Evolutionary conservation across 2,888 invertebrate genomes (phyloP).

Genomic region (Drosophila crucigera): DNA sequence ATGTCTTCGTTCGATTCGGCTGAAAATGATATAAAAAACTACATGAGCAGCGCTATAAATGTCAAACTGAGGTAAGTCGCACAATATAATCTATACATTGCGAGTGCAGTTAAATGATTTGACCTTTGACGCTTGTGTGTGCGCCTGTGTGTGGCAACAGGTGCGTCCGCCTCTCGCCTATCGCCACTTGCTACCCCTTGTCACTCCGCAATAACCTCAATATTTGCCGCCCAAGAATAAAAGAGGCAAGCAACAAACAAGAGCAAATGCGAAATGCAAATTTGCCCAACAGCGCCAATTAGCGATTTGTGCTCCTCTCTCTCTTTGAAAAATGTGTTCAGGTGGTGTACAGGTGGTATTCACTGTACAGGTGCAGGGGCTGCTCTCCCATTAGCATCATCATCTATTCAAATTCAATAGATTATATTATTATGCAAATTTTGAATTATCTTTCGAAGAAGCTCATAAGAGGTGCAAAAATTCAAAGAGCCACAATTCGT

Average conservation of each 20-base stretch:
- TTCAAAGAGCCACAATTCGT: background rate
- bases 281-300: constrained; percentile 22
- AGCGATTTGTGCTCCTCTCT: constrained; percentile 10
- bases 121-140: constrained; percentile 55
- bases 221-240: background rate
- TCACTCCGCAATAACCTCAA: background rate
- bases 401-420: background rate
- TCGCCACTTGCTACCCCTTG: background rate
- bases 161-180: constrained; percentile 40
- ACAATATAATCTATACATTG: constrained; percentile 2
- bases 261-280: constrained; percentile 35
- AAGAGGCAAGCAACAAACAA: constrained; percentile 11
- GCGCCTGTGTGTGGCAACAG: constrained; percentile 59
- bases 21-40: constrained; percentile 81
- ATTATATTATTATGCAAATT: constrained; percentile 2
- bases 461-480: background rate
- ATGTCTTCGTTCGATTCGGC: constrained; percentile 79
- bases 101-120: constrained; percentile 46
- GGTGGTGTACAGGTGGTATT: background rate
- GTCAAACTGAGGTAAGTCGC: constrained; percentile 82
- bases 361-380: background rate
- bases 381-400: background rate
- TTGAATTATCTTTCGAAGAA: background rate
- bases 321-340: constrained; percentile 4
- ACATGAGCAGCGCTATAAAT: constrained; percentile 79